These are phyloP conservation scores for Gallinago media DNA, from an alignment of 2,113 vertebrate species.

Conservation along the genomic window DNA sequence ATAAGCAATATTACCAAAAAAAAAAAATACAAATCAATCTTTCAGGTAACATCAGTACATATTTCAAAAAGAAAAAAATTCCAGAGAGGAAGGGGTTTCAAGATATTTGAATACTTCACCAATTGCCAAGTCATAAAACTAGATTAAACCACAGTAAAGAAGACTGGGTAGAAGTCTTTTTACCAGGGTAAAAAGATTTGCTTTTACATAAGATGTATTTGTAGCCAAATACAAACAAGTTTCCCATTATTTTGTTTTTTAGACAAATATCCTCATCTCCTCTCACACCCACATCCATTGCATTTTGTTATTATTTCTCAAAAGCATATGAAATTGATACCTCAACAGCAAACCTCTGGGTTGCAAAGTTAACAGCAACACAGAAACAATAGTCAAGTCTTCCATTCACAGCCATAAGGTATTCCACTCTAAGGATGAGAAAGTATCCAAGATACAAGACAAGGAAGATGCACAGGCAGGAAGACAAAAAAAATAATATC, in stretches of 20 bases:
- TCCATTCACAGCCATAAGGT: neutral
- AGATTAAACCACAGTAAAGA: neutral
- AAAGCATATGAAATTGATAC: neutral
- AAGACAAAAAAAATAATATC: neutral
- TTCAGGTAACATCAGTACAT: neutral
- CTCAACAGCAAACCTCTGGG: neutral
- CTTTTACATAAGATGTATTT: neutral
- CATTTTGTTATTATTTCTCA: neutral
- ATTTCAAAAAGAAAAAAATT: neutral
- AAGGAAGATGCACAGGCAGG: neutral
- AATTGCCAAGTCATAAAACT: neutral
- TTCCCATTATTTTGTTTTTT: constrained; percentile 5
- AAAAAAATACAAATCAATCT: neutral
- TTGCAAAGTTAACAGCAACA: neutral
- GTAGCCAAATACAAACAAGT: constrained; percentile 15
- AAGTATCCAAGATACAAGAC: neutral
- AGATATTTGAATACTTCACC: neutral
- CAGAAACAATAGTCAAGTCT: neutral
- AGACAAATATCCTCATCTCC: neutral
- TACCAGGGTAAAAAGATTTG: neutral
- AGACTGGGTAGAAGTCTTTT: neutral
- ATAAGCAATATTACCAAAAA: neutral
- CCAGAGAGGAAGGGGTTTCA: neutral
- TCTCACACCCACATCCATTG: neutral
- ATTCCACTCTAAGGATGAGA: neutral